Conservation (phyloP, 2,888 invertebrate genomes). For the Panorpa germanica region DNA sequence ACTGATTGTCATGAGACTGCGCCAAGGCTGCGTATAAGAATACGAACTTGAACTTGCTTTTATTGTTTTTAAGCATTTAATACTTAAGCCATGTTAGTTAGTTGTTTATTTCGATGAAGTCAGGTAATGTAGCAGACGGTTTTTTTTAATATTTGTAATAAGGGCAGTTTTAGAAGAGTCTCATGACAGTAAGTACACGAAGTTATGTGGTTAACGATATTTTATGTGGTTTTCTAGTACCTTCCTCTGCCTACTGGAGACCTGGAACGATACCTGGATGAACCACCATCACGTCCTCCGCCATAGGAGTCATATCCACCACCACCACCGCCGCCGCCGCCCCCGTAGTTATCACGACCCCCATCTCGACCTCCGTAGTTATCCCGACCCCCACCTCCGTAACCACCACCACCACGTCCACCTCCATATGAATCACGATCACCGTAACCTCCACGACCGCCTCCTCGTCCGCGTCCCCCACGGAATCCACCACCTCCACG, state of each 20-base stretch:
- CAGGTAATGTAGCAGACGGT: too few relatives aligned
- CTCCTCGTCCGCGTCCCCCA: constrained; percentile 19
- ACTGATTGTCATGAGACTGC: too few relatives aligned
- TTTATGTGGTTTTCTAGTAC: too few relatives aligned
- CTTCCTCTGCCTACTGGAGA: constrained; percentile 9
- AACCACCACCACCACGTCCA: constrained; percentile 14
- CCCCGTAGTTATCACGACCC: constrained; percentile 8
- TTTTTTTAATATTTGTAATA: too few relatives aligned
- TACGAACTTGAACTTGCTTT: too few relatives aligned
- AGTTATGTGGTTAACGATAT: too few relatives aligned
- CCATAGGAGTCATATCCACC: constrained; percentile 25
- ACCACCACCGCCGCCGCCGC: constrained; percentile 12
- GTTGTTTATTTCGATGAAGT: too few relatives aligned
- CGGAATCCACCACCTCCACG: constrained; percentile 21
- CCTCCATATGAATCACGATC: constrained; percentile 20
- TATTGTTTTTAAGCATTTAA: too few relatives aligned
- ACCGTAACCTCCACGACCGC: constrained; percentile 21
- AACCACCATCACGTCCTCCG: constrained; percentile 31
- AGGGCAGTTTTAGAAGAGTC: too few relatives aligned
- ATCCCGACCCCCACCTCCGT: constrained; percentile 11
- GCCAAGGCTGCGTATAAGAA: too few relatives aligned
- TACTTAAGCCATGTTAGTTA: too few relatives aligned
- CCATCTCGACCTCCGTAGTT: constrained; percentile 11
- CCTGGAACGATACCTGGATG: constrained; percentile 6
- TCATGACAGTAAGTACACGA: too few relatives aligned